phyloP scores from a whole-genome alignment of 2,113 vertebrate genomes.

The Okapia johnstoni region DNA sequence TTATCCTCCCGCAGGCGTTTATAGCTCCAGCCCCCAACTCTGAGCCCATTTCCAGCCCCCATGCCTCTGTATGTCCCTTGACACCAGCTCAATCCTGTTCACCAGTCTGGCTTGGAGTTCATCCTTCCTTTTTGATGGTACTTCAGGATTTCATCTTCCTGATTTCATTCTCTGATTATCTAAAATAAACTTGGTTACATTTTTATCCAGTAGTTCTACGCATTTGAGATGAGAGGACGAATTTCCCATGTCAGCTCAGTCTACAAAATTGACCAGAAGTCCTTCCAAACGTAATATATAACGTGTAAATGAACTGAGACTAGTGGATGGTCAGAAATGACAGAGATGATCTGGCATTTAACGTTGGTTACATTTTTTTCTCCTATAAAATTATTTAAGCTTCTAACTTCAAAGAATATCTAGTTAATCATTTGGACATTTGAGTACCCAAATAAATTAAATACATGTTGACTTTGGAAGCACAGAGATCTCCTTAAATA shows the following conservation, averaged over 20 bases:
- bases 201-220: background rate
- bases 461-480: background rate
- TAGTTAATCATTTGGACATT: background rate
- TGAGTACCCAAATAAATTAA: background rate
- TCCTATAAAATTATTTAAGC: background rate
- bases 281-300: background rate
- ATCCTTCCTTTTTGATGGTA: background rate
- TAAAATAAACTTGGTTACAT: background rate
- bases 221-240: background rate
- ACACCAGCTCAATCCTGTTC: background rate
- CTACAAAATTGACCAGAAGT: background rate
- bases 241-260: background rate
- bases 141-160: background rate
- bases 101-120: background rate
- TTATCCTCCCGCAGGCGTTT: rapidly evolving
- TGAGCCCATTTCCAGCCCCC: background rate
- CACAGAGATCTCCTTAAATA: constrained; percentile 53
- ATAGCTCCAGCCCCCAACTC: background rate
- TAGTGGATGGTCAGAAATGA: background rate
- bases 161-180: background rate
- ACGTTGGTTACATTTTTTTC: background rate
- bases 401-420: background rate
- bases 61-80: background rate
- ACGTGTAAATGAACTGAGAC: background rate
- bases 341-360: background rate